Conservation (phyloP, 2,888 invertebrate species). For the Melikaiella ostensackeni region DNA sequence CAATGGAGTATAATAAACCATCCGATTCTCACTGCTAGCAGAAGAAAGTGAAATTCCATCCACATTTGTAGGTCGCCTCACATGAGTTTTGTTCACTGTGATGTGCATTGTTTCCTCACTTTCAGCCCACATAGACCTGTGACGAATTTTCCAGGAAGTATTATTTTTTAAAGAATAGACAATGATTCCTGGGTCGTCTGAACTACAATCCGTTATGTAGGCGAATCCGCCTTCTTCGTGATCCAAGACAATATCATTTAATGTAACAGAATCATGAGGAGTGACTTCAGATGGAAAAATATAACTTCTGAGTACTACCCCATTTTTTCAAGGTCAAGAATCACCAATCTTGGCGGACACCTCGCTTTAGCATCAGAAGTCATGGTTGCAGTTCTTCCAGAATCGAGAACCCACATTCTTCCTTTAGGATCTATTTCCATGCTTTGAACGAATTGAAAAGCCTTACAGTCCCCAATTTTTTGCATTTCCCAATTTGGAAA, state of each 20-base stretch:
- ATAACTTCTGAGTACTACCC: slow-evolving; percentile 78
- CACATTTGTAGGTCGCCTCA: slow-evolving; percentile 80
- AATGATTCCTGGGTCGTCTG: slow-evolving; percentile 84
- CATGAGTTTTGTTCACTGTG: slow-evolving; percentile 79
- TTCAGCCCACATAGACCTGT: slow-evolving; percentile 83
- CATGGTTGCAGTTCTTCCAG: slow-evolving; percentile 83
- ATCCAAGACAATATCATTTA: slow-evolving; percentile 87
- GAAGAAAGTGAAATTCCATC: slow-evolving; percentile 87
- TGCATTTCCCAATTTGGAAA: slow-evolving; percentile 87
- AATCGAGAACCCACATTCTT: slow-evolving; percentile 79
- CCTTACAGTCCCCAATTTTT: slow-evolving; percentile 82
- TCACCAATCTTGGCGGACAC: slow-evolving; percentile 84
- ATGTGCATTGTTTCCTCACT: slow-evolving; percentile 80
- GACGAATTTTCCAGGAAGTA: slow-evolving; percentile 85
- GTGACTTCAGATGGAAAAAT: slow-evolving; percentile 82
- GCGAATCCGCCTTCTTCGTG: slow-evolving; percentile 83
- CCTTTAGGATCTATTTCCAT: slow-evolving; percentile 86
- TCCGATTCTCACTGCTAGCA: slow-evolving; percentile 62
- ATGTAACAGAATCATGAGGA: slow-evolving; percentile 80
- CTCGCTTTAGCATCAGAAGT: slow-evolving; percentile 75
- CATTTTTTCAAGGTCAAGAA: slow-evolving; percentile 83
- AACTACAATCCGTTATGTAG: slow-evolving; percentile 86
- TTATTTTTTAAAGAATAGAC: slow-evolving; percentile 83
- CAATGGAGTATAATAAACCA: slow-evolving; percentile 84
- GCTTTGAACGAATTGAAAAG: slow-evolving; percentile 87